Base-by-base conservation (phyloP, 2,113 vertebrate genomes). In the Rhombomys opimus region DNA sequence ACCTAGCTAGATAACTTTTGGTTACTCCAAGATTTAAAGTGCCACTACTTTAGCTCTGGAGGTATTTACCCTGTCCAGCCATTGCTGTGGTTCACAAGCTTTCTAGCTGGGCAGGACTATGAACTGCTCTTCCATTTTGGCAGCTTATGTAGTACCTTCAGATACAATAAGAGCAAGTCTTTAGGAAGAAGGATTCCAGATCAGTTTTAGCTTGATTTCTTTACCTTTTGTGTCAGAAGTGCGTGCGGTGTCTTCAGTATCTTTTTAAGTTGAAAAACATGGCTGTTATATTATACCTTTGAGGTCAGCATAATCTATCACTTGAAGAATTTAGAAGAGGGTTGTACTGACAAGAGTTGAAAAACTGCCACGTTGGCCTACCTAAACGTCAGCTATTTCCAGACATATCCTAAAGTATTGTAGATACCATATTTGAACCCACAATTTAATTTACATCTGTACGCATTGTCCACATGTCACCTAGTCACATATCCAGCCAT, bases 201-300 rank as follows among this genome's bases (percentile, higher is more conserved):
- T 14, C 35, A 61, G 20, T 59, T 82, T 20, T 22, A 38, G 7
- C 11, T 82, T 81, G 22, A n/a, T n/a, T 38, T 82, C 6, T 82
- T 22, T 25, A 38, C 7, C 3, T 15, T 57, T 22, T 61, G 20
- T 61, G 6, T 61, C 80, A 38, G 54, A 23, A 82, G 57, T 27
- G 38, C 38, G 23, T 63, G 23, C 41, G n/a, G 57, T 59, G 57
- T 63, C n/a, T 38, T 84, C 57, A 63, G 8, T 59, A 84, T 41
- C 38, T 35, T 35, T 87, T 89, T 85, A 87, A 89, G 70, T 35
- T 86, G 41, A 89, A 23, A 13, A 89, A 32, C 15, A 67, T 94
- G 35, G 57, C 72, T 87, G 63, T 89, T 23, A 72, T 76, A 95
- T 90, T 89, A 32, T 90, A 65, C 73, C 90, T 92, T 89, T 70